These are phyloP conservation scores for Rissa tridactyla DNA, from an alignment of 2,113 vertebrate species.

Conservation along the genomic window DNA sequence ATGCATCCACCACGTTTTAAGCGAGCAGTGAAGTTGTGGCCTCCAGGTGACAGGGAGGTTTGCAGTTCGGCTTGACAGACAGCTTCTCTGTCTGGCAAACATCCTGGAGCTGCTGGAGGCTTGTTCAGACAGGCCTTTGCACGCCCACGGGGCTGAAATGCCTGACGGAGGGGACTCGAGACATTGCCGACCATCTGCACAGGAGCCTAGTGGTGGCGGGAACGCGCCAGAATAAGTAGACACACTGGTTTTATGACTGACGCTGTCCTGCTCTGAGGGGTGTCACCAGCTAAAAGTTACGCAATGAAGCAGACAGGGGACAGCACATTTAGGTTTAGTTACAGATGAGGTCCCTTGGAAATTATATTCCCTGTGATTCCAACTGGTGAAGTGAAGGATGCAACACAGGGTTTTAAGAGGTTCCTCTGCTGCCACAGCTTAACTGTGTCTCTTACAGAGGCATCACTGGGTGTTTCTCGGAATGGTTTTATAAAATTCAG, in stretches of 20 bases:
- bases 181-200: fast-evolving
- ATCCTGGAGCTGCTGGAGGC: background rate
- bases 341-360: background rate
- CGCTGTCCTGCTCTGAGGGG: background rate
- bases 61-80: background rate
- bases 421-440: background rate
- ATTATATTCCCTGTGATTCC: background rate
- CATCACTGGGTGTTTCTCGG: background rate
- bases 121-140: background rate
- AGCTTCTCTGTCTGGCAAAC: background rate
- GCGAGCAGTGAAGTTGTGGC: background rate
- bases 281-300: background rate
- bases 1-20: fast-evolving
- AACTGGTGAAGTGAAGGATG: background rate
- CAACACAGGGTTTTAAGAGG: background rate
- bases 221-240: background rate
- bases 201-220: background rate
- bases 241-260: background rate
- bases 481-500: background rate
- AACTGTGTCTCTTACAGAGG: background rate
- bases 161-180: background rate
- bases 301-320: too few relatives aligned
- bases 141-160: background rate
- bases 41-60: background rate
- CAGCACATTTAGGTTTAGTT: background rate